Base-by-base conservation (phyloP, 1,140 invertebrate genomes). In the Drosophila arizonae region DNA sequence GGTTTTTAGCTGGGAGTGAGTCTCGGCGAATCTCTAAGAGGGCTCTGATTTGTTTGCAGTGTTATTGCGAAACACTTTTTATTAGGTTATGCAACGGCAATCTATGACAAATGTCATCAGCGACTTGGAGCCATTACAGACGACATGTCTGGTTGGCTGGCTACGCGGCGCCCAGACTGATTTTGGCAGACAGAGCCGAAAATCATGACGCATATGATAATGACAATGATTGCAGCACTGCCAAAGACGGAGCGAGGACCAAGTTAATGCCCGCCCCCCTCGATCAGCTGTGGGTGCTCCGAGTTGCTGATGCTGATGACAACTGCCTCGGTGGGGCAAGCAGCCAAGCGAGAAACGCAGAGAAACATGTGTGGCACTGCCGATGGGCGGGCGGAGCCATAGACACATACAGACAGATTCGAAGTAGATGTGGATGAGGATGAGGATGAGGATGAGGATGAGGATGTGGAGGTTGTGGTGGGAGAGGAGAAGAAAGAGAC, bases 191-290 rank as follows among this genome's bases (percentile, higher is more conserved):
- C 68, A 62, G 33, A 72, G 60, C 71, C 57, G 77, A 84, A 87
- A 86, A 84, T 88, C 73, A 77, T 88, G 84, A 79, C 76, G 77
- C 79, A 88, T 82, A 88, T 87, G 82, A 84, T 87, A 88, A 87
- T 88, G 79, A 88, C 79, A 88, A 88, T 74, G 84, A 88, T 82
- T 79, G 73, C 82, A 77, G 64, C 65, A 56, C 72, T 72, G 72
- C 51, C 60, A 62, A 70, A 43, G 43, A 52, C 11, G 48, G 28
- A 17, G 15, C 28, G 64, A 28, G 6, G 41, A 46, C 11, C 36
- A 41, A 30, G 55, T 21, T 36, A 55, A 52, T 43, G 69, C 52
- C 51, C 6, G 28, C 43, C 45, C 39, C 9, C 24, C 10, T 41
- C 30, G 51, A 63, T 61, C 67, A 48, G 67, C 67, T 39, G 51